Evolutionary conservation across 2,113 vertebrate species (phyloP).

Genomic region (Equus quagga): DNA sequence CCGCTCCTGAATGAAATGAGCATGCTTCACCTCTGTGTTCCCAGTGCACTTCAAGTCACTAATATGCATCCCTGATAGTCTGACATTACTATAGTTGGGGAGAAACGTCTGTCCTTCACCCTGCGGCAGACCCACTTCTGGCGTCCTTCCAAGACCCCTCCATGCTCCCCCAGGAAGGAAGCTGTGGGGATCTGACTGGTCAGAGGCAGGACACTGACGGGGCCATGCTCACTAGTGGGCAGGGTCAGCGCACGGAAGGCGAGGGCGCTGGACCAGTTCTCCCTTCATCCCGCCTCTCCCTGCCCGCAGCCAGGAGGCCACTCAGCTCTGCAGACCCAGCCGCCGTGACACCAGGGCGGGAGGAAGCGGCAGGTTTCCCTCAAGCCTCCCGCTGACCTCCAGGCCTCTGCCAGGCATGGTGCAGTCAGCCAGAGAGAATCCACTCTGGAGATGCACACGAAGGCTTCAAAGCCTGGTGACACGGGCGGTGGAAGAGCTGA

Average conservation of each 20-base stretch:
- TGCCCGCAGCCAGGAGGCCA: too few relatives aligned
- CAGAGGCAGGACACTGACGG: background rate
- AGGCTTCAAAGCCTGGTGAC: too few relatives aligned
- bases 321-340: background rate
- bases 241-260: background rate
- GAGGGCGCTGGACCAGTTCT: background rate
- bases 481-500: too few relatives aligned
- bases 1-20: background rate
- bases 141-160: background rate
- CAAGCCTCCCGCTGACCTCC: background rate
- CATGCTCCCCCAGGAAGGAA: background rate
- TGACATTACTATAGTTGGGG: background rate
- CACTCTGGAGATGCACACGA: too few relatives aligned
- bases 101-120: background rate
- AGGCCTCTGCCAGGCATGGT: background rate
- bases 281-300: background rate
- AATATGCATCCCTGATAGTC: background rate
- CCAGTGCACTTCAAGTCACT: background rate
- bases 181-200: background rate
- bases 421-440: too few relatives aligned
- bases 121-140: background rate
- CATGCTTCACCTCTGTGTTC: background rate
- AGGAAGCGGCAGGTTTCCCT: background rate
- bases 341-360: rapidly evolving
- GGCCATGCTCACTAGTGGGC: background rate